These are phyloP conservation scores for Recurvirostra avosetta DNA, from an alignment of 2,113 vertebrate genomes.

Conservation along the genomic window DNA sequence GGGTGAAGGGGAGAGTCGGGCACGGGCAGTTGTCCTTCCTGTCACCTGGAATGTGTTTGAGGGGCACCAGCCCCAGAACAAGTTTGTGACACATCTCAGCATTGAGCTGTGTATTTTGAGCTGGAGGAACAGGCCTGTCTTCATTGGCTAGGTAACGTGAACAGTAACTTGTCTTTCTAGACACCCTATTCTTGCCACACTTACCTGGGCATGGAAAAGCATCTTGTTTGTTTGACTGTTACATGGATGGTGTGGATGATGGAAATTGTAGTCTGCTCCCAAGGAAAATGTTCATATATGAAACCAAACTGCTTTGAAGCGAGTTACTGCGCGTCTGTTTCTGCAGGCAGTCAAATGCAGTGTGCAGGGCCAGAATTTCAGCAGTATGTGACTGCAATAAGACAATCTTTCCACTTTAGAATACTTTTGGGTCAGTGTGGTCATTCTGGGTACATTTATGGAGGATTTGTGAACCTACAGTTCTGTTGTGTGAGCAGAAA, in stretches of 20 bases:
- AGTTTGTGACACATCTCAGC: background rate
- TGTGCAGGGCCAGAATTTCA: background rate
- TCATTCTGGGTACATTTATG: background rate
- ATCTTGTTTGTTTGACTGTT: background rate
- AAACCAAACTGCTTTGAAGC: background rate
- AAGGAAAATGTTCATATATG: background rate
- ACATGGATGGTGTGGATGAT: fast-evolving
- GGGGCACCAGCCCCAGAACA: background rate
- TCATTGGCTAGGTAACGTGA: background rate
- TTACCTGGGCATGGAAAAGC: background rate
- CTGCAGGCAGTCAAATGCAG: background rate
- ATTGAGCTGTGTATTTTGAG: background rate
- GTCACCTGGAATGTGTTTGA: background rate
- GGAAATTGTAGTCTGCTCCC: background rate
- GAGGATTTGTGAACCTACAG: conserved; percentile 54
- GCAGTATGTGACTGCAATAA: background rate
- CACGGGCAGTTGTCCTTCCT: background rate
- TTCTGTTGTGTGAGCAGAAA: conserved; percentile 50
- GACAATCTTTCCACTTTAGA: background rate
- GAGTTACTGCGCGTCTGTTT: background rate
- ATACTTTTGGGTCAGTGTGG: background rate
- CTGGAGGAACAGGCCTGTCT: background rate
- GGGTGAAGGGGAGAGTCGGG: background rate
- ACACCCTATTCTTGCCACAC: background rate
- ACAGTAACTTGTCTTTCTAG: background rate